phyloP scores from a whole-genome alignment of 1,140 invertebrate species.

The Subanguina moxae region DNA sequence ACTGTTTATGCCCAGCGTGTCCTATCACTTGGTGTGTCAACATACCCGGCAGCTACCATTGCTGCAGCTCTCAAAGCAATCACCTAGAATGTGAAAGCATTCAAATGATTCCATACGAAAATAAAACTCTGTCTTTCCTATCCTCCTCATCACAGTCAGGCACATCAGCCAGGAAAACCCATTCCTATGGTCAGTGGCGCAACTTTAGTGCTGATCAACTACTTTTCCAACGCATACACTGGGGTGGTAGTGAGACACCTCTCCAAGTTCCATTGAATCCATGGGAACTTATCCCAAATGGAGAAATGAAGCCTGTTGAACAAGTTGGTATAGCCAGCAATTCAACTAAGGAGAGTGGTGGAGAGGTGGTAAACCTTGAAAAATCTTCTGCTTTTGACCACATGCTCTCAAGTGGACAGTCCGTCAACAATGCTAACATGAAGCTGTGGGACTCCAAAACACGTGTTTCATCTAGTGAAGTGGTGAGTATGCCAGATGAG shows the following conservation, averaged over 20 bases:
- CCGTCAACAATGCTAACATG: too few species aligned
- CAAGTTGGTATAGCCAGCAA: too few species aligned
- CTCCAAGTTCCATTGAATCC: background rate
- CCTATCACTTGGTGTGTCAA: constrained; percentile 43
- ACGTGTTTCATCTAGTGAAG: background rate
- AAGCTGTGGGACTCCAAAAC: too few species aligned
- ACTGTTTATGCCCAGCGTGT: background rate
- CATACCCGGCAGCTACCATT: constrained; percentile 39
- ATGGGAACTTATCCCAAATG: constrained; percentile 6
- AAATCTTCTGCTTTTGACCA: background rate
- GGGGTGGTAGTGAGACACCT: background rate
- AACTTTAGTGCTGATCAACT: constrained; percentile 32
- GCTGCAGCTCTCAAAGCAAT: constrained; percentile 25
- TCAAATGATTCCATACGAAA: constrained; percentile 15
- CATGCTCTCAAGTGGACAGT: background rate
- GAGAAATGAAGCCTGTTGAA: background rate
- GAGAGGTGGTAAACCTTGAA: background rate
- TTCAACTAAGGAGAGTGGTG: background rate
- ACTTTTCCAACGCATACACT: constrained; percentile 19
- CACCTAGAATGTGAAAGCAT: constrained; percentile 29
- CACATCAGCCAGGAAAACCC: constrained; percentile 8
- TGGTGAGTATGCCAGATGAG: constrained; percentile 1
- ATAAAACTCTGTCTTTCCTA: background rate
- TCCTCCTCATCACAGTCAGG: background rate
- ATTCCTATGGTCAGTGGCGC: constrained; percentile 33